Conservation (phyloP, 2,797 vertebrate species). For the Emydoidea blandingii region DNA sequence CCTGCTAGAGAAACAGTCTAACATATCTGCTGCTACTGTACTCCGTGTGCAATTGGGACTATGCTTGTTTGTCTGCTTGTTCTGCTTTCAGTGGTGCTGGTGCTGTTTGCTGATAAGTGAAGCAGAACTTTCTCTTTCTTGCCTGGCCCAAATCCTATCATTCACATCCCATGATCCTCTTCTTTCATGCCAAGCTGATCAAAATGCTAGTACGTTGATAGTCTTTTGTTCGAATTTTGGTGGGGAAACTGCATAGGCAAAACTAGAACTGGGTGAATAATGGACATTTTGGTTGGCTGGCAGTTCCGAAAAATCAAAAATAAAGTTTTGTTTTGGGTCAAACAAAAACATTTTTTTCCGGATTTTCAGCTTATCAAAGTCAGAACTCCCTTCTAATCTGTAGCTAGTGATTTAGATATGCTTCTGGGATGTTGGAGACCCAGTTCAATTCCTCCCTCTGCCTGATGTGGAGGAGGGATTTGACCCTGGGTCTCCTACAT, state of each 20-base stretch:
- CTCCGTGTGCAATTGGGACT: not conserved
- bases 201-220: not conserved
- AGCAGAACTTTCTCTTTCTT: constrained; percentile 24
- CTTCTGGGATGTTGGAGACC: not conserved
- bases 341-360: not conserved
- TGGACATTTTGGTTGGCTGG: not conserved
- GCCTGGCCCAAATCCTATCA: constrained; percentile 9
- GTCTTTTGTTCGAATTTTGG: not conserved
- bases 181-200: not conserved
- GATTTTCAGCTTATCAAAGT: not conserved
- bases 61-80: constrained; percentile 29
- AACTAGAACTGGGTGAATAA: not conserved
- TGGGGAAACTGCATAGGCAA: not conserved
- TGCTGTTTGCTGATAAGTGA: not conserved
- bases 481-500: not conserved
- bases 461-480: not conserved
- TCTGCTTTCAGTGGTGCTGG: constrained; percentile 44
- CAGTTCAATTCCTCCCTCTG: not conserved
- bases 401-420: not conserved
- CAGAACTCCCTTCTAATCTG: not conserved
- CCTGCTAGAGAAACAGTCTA: constrained; percentile 2
- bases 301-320: not conserved
- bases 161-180: not conserved
- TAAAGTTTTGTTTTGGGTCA: not conserved
- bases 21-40: not conserved